These are phyloP conservation scores for Pandion haliaetus DNA, from an alignment of 2,113 vertebrate species.

Conservation along the genomic window DNA sequence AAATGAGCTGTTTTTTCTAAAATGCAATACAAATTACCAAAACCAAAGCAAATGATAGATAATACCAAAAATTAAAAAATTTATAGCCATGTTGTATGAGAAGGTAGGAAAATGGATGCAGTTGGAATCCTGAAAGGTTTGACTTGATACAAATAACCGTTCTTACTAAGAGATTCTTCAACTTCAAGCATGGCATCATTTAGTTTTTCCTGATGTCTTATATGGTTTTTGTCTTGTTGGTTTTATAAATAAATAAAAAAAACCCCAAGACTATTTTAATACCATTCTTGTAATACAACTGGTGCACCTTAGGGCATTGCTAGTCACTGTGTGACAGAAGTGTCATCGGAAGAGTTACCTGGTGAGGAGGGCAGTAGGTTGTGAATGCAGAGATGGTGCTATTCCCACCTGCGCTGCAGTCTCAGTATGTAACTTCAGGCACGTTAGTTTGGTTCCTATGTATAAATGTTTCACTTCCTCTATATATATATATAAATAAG, in stretches of 20 bases:
- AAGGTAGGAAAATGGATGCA: neutral
- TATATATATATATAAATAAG: neutral
- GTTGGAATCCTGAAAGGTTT: neutral
- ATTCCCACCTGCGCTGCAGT: neutral
- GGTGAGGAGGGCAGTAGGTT: neutral
- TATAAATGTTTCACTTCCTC: neutral
- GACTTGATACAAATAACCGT: neutral
- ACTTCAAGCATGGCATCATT: neutral
- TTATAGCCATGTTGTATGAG: neutral
- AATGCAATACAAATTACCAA: neutral
- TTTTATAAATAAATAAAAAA: too few relatives aligned
- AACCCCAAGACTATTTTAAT: neutral
- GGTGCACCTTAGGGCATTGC: neutral
- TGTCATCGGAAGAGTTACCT: neutral
- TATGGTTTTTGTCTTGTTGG: neutral
- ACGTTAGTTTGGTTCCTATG: neutral
- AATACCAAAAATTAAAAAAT: neutral
- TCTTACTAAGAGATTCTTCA: neutral
- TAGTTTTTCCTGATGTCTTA: neutral
- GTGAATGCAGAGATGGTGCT: neutral
- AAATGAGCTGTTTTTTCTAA: neutral
- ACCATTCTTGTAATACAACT: neutral
- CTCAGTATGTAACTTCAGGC: neutral
- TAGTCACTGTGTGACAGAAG: neutral
- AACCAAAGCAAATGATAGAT: neutral